Percentiles rank a stretch among this genome's conserved stretches.
Evolutionary conservation across 2,888 invertebrate species (phyloP).

Genomic region (Lithophane ornitopus): DNA sequence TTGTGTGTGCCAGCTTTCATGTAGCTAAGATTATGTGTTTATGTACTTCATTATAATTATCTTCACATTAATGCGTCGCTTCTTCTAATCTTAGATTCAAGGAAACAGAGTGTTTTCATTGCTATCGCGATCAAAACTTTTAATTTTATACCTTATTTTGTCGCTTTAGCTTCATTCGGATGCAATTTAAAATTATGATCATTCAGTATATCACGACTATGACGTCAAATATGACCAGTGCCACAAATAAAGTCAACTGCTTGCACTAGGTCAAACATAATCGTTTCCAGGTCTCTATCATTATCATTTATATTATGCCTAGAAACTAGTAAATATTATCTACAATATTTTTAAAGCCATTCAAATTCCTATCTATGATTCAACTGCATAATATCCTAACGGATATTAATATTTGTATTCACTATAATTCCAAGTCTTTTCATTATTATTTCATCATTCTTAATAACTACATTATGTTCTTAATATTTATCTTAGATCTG

Average conservation of each 20-base stretch:
- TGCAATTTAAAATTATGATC: neutral
- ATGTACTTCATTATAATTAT: neutral
- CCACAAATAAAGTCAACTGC: slow-evolving; percentile 12
- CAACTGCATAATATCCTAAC: neutral
- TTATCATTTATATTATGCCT: neutral
- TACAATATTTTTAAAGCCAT: neutral
- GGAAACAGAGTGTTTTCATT: neutral
- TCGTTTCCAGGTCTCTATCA: neutral
- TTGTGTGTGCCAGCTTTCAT: slow-evolving; percentile 2
- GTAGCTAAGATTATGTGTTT: neutral
- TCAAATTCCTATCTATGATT: slow-evolving; percentile 37
- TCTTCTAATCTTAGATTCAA: neutral
- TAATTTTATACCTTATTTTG: no score
- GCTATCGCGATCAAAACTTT: neutral
- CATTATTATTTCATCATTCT: slow-evolving; percentile 11
- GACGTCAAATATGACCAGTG: neutral
- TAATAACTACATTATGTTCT: neutral
- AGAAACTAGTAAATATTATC: neutral
- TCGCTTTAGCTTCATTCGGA: neutral
- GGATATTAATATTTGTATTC: slow-evolving; percentile 23
- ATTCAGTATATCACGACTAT: neutral
- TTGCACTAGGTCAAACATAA: neutral
- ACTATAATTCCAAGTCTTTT: neutral
- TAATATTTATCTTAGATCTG: neutral
- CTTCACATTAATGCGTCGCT: neutral